These are phyloP conservation scores for Notarius lentiginosus DNA, from an alignment of 2,113 vertebrate genomes.

Conservation along the genomic window DNA sequence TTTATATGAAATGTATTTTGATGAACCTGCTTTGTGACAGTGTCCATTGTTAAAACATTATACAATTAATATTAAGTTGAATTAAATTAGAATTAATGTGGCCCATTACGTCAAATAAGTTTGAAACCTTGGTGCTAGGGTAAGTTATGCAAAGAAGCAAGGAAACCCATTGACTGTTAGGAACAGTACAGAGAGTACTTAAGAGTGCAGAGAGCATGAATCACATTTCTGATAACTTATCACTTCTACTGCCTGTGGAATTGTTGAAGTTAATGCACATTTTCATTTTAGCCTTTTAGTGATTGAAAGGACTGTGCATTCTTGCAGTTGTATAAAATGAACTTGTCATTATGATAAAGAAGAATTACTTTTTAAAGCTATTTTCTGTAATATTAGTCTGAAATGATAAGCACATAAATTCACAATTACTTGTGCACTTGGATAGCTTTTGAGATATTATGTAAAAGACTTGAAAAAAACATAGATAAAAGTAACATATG, in stretches of 20 bases:
- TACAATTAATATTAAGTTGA: neutral
- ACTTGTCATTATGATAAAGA: conserved; percentile 16
- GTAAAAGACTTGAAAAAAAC: conserved; percentile 20
- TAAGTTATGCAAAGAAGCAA: neutral
- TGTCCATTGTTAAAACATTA: neutral
- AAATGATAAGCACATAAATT: conserved; percentile 46
- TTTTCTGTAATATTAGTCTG: conserved; percentile 4
- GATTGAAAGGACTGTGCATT: conserved; percentile 23
- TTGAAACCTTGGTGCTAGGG: neutral
- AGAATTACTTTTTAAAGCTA: neutral
- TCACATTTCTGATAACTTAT: conserved; percentile 22
- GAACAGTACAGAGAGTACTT: neutral
- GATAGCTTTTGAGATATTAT: conserved; percentile 34
- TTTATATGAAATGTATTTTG: neutral
- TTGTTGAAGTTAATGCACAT: conserved; percentile 36
- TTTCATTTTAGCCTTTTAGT: conserved; percentile 38
- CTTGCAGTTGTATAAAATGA: conserved; percentile 12
- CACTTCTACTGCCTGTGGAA: conserved; percentile 17
- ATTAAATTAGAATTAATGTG: neutral
- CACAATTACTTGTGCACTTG: conserved; percentile 35
- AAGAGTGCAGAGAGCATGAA: neutral
- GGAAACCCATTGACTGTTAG: neutral
- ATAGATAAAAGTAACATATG: neutral
- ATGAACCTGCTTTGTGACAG: neutral
- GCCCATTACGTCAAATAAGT: neutral